Conservation (phyloP, 1,140 invertebrate species). For the Eumaeus atala region DNA sequence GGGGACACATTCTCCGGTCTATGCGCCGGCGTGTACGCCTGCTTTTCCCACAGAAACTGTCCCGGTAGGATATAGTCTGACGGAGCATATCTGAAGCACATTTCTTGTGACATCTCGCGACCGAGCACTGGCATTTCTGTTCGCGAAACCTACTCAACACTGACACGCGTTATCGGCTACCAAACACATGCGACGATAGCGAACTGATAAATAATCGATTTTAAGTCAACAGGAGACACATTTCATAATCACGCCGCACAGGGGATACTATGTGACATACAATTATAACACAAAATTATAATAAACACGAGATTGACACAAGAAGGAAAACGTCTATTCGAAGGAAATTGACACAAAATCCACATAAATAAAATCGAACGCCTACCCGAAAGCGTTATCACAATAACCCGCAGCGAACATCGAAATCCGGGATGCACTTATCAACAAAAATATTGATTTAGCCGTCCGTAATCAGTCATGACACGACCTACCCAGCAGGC, state of each 20-base stretch:
- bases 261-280: no score
- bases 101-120: slow-evolving; percentile 48
- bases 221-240: slow-evolving; percentile 46
- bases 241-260: no score
- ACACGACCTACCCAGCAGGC: slow-evolving; percentile 3
- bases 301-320: no score
- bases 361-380: neutral
- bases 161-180: slow-evolving; percentile 35
- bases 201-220: slow-evolving; percentile 30
- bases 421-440: slow-evolving; percentile 8
- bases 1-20: slow-evolving; percentile 30
- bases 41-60: slow-evolving; percentile 47
- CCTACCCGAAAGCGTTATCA: neutral
- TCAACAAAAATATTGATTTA: slow-evolving; percentile 9
- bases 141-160: slow-evolving; percentile 31
- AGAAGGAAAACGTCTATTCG: no score
- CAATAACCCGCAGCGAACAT: neutral
- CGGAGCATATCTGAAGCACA: slow-evolving; percentile 39
- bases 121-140: slow-evolving; percentile 52
- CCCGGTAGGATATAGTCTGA: slow-evolving; percentile 40
- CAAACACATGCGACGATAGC: slow-evolving; percentile 27
- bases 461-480: slow-evolving; percentile 12
- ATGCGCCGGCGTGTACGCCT: slow-evolving; percentile 34
- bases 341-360: neutral
- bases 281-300: no score